Evolutionary conservation across 2,888 invertebrate genomes (phyloP).

Genomic region (Drosophila helvetica): DNA sequence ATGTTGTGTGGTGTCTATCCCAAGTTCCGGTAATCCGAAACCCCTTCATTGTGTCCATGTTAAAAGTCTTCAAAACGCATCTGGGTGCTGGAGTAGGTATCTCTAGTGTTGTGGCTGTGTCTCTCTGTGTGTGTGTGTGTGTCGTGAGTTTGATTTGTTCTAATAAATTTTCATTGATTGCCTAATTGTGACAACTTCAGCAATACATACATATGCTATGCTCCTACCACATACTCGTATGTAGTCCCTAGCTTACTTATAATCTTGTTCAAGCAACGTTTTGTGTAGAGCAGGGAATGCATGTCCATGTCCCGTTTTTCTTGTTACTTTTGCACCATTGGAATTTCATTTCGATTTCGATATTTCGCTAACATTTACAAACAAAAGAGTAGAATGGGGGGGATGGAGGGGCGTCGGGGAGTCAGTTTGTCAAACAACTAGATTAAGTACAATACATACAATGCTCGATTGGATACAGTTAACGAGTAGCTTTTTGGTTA

Average conservation of each 20-base stretch:
- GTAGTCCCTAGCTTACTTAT: constrained; percentile 24
- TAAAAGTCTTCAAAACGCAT: constrained; percentile 73
- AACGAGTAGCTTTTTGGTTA: constrained; percentile 29
- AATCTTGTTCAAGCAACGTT: constrained; percentile 44
- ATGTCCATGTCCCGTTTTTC: constrained; percentile 22
- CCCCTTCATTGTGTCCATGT: constrained; percentile 28
- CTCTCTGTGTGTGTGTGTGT: not conserved
- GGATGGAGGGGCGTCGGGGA: constrained; percentile 2
- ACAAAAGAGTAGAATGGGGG: constrained; percentile 47
- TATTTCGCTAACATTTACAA: constrained; percentile 68
- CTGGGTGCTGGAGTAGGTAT: constrained; percentile 43
- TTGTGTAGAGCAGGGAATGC: constrained; percentile 11
- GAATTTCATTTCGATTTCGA: constrained; percentile 68
- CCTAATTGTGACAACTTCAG: constrained; percentile 42
- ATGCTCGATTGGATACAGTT: constrained; percentile 24
- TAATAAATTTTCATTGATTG: constrained; percentile 11
- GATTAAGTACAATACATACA: constrained; percentile 48
- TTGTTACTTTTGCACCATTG: constrained; percentile 71
- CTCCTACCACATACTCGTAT: constrained; percentile 36
- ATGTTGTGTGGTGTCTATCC: constrained; percentile 12
- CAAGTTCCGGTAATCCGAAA: constrained; percentile 6
- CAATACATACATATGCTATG: constrained; percentile 20
- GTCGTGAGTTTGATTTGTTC: constrained; percentile 1
- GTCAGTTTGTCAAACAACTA: constrained; percentile 50
- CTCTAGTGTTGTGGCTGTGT: constrained; percentile 11